These are phyloP conservation scores for Machaerirhynchus nigripectus DNA, from an alignment of 2,113 vertebrate species.

Conservation along the genomic window DNA sequence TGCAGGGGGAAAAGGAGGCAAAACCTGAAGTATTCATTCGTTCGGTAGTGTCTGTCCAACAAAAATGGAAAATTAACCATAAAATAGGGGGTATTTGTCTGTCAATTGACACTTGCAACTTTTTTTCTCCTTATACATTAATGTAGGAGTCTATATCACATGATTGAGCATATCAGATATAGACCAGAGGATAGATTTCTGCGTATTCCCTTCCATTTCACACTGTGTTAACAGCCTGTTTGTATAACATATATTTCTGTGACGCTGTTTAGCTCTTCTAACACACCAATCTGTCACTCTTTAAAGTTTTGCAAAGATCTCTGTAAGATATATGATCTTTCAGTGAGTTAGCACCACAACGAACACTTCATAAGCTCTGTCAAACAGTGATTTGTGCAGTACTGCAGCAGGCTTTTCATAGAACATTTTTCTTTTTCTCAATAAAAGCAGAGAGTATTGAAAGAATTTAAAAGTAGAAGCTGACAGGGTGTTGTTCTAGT, in stretches of 20 bases:
- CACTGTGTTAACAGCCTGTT: conserved; percentile 2
- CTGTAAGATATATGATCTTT: not conserved
- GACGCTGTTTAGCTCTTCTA: conserved; percentile 18
- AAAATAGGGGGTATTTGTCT: not conserved
- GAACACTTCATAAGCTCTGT: conserved; percentile 14
- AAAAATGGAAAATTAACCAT: not conserved
- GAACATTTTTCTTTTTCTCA: conserved; percentile 3
- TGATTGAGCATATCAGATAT: not conserved
- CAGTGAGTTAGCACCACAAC: not conserved
- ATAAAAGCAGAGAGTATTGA: not conserved
- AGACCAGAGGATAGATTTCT: not conserved
- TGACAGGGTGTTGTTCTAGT: not conserved
- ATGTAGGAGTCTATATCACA: not conserved
- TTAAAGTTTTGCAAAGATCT: conserved; percentile 22
- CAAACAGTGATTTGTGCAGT: not conserved
- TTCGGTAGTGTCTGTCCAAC: not conserved
- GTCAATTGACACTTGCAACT: not conserved
- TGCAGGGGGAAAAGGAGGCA: not conserved
- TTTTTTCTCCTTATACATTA: not conserved
- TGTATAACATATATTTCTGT: conserved; percentile 13
- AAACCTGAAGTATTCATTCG: not conserved
- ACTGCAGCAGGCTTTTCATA: not conserved
- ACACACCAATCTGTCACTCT: conserved; percentile 28
- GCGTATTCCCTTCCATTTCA: not conserved
- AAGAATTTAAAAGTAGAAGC: not conserved